Conservation (phyloP, 2,888 invertebrate genomes). For the Sesia bembeciformis region DNA sequence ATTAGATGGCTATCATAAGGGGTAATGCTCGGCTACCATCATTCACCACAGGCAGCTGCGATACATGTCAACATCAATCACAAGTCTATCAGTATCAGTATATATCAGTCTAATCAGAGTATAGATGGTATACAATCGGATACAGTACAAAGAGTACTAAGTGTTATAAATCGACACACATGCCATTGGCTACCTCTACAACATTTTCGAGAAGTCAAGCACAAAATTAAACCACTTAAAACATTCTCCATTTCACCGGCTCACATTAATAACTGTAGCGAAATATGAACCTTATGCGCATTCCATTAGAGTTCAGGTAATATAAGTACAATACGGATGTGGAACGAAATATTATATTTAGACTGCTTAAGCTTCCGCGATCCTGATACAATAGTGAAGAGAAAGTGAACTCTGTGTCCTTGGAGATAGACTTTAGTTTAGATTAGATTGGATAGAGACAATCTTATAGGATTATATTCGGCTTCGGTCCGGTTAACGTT, state of each 20-base stretch:
- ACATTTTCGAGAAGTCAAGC: neutral
- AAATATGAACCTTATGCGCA: neutral
- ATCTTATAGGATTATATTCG: conserved; percentile 8
- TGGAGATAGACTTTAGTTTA: conserved; percentile 14
- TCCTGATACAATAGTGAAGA: conserved; percentile 15
- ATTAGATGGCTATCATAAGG: too few species aligned
- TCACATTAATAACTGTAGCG: neutral
- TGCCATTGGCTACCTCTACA: neutral
- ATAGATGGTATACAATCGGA: too few species aligned
- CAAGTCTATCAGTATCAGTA: too few species aligned
- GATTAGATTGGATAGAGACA: conserved; percentile 1
- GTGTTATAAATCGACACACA: too few species aligned
- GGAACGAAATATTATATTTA: conserved; percentile 40
- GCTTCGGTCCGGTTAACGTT: conserved; percentile 6
- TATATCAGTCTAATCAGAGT: too few species aligned
- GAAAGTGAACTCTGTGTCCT: conserved; percentile 13
- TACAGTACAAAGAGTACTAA: too few species aligned
- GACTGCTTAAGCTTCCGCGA: conserved; percentile 36
- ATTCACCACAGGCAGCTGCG: too few species aligned
- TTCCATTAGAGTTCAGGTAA: neutral
- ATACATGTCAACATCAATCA: too few species aligned
- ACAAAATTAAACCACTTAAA: conserved; percentile 13
- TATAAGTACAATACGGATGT: conserved; percentile 14
- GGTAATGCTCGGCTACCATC: too few species aligned
- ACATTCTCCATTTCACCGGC: conserved; percentile 17